Conservation (phyloP, 2,113 vertebrate genomes). For the Cynocephalus volans region DNA sequence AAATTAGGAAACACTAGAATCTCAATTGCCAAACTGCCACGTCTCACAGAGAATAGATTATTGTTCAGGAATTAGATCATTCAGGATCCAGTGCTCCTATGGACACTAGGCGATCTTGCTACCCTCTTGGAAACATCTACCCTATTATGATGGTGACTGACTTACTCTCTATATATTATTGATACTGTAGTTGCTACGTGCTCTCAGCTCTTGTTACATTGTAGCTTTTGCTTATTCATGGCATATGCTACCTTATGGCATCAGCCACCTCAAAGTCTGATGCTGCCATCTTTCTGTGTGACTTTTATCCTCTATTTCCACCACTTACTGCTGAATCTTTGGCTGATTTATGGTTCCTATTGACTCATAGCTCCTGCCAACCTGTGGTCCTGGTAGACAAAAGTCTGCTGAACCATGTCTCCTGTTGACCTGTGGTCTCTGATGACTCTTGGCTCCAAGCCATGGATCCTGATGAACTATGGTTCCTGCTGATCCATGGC, state of each 20-base stretch:
- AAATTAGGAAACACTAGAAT: neutral
- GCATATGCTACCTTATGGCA: neutral
- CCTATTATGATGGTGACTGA: neutral
- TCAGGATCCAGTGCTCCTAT: neutral
- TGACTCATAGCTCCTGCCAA: neutral
- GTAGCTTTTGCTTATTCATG: neutral
- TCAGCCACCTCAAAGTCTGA: neutral
- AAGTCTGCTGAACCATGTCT: neutral
- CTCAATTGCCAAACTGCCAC: neutral
- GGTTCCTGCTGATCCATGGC: neutral
- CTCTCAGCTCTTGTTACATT: neutral
- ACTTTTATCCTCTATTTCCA: neutral
- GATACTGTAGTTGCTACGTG: neutral
- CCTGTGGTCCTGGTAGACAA: neutral
- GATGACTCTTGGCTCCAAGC: neutral
- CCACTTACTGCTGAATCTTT: neutral
- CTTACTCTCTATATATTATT: neutral
- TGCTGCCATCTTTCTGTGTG: neutral
- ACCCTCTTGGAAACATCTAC: neutral
- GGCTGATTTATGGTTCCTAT: neutral
- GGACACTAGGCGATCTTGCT: neutral
- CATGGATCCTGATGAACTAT: neutral
- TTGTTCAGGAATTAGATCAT: neutral
- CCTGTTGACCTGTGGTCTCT: neutral
- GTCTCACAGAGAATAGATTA: neutral